These are phyloP conservation scores for Xanthostigma xanthostigma DNA, from an alignment of 2,888 invertebrate genomes.

Conservation along the genomic window DNA sequence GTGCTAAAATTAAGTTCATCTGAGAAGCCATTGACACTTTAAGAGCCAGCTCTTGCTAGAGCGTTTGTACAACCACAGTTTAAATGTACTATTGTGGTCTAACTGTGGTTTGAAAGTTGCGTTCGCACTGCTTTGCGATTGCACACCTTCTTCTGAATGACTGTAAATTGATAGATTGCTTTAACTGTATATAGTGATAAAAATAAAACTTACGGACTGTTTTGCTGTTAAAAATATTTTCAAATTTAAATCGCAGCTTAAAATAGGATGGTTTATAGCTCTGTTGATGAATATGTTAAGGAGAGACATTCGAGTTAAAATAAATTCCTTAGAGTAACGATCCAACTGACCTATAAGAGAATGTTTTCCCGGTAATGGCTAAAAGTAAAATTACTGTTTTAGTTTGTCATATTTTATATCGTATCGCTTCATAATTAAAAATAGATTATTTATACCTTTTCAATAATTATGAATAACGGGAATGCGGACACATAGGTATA, in stretches of 20 bases:
- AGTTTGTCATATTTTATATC: slow-evolving; percentile 8
- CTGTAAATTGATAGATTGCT: background rate
- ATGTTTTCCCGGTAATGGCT: slow-evolving; percentile 58
- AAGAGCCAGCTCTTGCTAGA: too few species aligned
- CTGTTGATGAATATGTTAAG: slow-evolving; percentile 49
- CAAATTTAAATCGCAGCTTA: slow-evolving; percentile 48
- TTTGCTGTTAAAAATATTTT: slow-evolving; percentile 49
- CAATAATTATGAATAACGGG: too few species aligned
- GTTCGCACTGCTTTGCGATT: too few species aligned
- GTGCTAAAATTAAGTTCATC: too few species aligned
- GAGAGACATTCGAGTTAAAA: slow-evolving; percentile 46
- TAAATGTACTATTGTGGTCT: too few species aligned
- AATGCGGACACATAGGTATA: too few species aligned
- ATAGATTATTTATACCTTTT: too few species aligned
- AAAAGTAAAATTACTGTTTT: slow-evolving; percentile 18
- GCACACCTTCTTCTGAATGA: too few species aligned
- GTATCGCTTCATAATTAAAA: slow-evolving; percentile 5
- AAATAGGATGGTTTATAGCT: slow-evolving; percentile 50
- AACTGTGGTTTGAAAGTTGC: too few species aligned
- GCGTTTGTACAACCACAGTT: too few species aligned
- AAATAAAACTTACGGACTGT: slow-evolving; percentile 34
- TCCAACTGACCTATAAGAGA: slow-evolving; percentile 49
- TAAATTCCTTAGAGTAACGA: slow-evolving; percentile 55
- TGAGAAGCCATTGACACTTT: too few species aligned
- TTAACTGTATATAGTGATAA: background rate